phyloP scores from a whole-genome alignment of 2,797 vertebrate species.

The Melanotaenia boesemani region DNA sequence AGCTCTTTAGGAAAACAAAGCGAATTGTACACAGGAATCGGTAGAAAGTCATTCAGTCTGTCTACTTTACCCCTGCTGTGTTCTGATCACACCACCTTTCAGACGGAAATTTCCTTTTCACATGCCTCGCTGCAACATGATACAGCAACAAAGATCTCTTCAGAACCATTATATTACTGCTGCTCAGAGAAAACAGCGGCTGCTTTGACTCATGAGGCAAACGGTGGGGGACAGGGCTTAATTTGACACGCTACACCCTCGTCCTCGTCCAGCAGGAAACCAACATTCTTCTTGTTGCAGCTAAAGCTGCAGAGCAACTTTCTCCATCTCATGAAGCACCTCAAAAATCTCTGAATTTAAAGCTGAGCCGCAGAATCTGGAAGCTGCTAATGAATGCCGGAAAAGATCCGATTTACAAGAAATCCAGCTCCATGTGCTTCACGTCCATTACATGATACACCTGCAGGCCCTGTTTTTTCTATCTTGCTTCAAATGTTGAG shows the following conservation, averaged over 20 bases:
- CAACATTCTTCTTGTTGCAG: slow-evolving; percentile 24
- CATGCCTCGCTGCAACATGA: neutral
- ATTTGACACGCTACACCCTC: slow-evolving; percentile 32
- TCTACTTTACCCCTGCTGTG: slow-evolving; percentile 11
- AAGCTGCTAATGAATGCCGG: too few relatives aligned
- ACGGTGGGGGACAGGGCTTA: neutral
- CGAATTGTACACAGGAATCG: neutral
- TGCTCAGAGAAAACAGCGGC: neutral
- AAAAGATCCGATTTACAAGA: too few relatives aligned
- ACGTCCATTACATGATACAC: too few relatives aligned
- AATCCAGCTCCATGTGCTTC: too few relatives aligned
- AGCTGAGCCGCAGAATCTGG: neutral
- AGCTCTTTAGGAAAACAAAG: slow-evolving; percentile 24
- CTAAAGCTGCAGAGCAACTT: slow-evolving; percentile 9
- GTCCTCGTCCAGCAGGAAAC: slow-evolving; percentile 16
- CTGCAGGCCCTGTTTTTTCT: too few relatives aligned
- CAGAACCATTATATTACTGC: neutral
- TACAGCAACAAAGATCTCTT: slow-evolving; percentile 26
- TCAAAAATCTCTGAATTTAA: neutral
- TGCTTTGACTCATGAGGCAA: slow-evolving; percentile 28
- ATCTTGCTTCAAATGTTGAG: too few relatives aligned
- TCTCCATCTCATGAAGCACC: slow-evolving; percentile 27
- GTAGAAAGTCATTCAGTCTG: neutral
- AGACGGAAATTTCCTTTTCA: slow-evolving; percentile 22
- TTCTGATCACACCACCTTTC: slow-evolving; percentile 5